Evolutionary conservation across 2,797 vertebrate species (phyloP).

Genomic region (Coracias cyanogaster): DNA sequence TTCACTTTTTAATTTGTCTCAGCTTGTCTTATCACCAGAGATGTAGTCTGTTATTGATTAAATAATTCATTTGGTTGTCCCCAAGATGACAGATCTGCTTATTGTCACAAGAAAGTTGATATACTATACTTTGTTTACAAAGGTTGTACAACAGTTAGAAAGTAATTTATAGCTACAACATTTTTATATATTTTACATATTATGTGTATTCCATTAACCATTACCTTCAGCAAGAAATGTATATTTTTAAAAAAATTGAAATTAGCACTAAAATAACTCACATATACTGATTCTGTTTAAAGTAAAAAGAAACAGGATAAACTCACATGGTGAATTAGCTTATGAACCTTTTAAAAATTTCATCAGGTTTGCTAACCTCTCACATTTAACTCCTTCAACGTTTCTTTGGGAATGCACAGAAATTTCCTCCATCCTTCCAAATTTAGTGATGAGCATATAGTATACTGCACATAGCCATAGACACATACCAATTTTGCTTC

Average conservation of each 20-base stretch:
- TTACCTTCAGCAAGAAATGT: conserved; percentile 9
- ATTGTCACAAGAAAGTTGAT: conserved; percentile 68
- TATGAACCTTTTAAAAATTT: not conserved
- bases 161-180: conserved; percentile 50
- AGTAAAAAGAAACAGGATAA: not conserved
- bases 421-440: not conserved
- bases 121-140: conserved; percentile 64
- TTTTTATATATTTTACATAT: conserved; percentile 60
- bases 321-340: not conserved
- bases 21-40: conserved; percentile 59
- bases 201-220: conserved; percentile 57
- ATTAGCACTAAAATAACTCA: conserved; percentile 19
- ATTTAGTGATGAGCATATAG: not conserved
- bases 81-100: conserved; percentile 62
- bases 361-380: not conserved
- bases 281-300: conserved; percentile 12
- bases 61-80: conserved; percentile 72
- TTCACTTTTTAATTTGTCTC: conserved; percentile 67
- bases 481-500: not conserved
- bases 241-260: conserved; percentile 53
- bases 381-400: not conserved
- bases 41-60: conserved; percentile 72
- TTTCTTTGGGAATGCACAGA: not conserved
- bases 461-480: not conserved
- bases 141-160: conserved; percentile 52